Conservation (phyloP, 2,888 invertebrate genomes). For the Thymelicus lineola region DNA sequence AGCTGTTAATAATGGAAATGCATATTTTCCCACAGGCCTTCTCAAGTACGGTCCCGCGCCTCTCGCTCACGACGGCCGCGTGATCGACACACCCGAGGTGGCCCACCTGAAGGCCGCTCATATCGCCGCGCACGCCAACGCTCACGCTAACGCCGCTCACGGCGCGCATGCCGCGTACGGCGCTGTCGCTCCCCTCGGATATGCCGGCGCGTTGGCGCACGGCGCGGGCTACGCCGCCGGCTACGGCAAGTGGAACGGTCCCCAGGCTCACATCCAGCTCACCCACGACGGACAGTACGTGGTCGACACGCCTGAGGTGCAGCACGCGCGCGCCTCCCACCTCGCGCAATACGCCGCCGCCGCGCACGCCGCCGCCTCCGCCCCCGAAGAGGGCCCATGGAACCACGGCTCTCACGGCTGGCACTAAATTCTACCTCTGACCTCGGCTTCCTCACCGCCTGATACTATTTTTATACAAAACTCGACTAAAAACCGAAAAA, state of each 20-base stretch:
- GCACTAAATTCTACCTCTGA: constrained; percentile 73
- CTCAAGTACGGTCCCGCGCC: constrained; percentile 81
- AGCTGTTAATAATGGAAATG: constrained; percentile 5
- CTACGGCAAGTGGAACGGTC: constrained; percentile 79
- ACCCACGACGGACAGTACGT: constrained; percentile 82
- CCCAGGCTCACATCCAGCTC: constrained; percentile 79
- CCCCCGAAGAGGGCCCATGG: constrained; percentile 76
- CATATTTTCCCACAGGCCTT: constrained; percentile 62
- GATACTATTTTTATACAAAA: constrained; percentile 78
- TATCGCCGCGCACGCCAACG: constrained; percentile 76
- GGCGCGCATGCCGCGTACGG: constrained; percentile 52
- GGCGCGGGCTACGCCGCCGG: constrained; percentile 67
- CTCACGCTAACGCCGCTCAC: constrained; percentile 60
- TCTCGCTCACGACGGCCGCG: constrained; percentile 80
- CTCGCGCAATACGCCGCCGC: constrained; percentile 74
- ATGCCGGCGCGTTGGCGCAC: constrained; percentile 56
- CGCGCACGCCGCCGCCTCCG: constrained; percentile 76
- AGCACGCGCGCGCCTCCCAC: constrained; percentile 78
- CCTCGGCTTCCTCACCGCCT: constrained; percentile 62
- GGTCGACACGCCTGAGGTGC: constrained; percentile 80
- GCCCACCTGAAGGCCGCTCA: constrained; percentile 85
- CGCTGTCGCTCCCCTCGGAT: constrained; percentile 53
- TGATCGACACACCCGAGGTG: constrained; percentile 82
- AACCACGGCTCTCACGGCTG: constrained; percentile 65
- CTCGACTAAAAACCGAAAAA: constrained; percentile 67